These are phyloP conservation scores for Discoglossus pictus DNA, from an alignment of 2,797 vertebrate genomes.

Conservation along the genomic window DNA sequence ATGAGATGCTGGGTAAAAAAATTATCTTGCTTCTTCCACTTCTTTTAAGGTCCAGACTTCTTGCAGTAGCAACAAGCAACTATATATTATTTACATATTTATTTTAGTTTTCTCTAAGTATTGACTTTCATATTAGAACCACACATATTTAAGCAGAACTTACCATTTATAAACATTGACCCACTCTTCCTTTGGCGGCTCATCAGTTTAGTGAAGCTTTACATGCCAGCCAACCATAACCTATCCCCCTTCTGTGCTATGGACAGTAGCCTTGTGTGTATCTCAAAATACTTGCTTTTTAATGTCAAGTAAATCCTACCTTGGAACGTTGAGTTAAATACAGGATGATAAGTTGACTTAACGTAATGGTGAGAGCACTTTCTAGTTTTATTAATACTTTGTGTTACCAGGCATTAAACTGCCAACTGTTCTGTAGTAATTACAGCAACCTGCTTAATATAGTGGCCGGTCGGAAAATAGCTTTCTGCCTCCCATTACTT, in stretches of 20 bases:
- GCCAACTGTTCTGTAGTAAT: constrained; percentile 58
- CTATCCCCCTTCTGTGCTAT: neutral
- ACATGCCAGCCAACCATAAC: too few species aligned
- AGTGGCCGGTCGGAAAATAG: constrained; percentile 59
- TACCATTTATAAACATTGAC: too few species aligned
- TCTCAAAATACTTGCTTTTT: constrained; percentile 14
- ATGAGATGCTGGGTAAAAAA: too few species aligned
- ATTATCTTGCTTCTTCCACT: too few species aligned
- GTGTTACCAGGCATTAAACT: constrained; percentile 55
- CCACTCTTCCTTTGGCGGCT: too few species aligned
- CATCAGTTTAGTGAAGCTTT: too few species aligned
- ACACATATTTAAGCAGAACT: too few species aligned
- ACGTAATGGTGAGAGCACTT: constrained; percentile 49
- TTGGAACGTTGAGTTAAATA: constrained; percentile 25
- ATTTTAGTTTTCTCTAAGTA: too few species aligned
- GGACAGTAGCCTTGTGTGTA: neutral
- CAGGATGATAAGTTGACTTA: constrained; percentile 50
- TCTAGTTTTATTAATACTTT: constrained; percentile 59
- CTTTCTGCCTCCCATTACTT: constrained; percentile 42
- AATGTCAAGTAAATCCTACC: neutral
- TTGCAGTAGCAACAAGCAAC: too few species aligned
- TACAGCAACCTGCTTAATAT: constrained; percentile 56
- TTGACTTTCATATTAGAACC: too few species aligned
- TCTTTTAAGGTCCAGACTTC: too few species aligned
- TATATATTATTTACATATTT: too few species aligned